These are phyloP conservation scores for Atethmia centrago DNA, from an alignment of 2,888 invertebrate species.

Conservation along the genomic window DNA sequence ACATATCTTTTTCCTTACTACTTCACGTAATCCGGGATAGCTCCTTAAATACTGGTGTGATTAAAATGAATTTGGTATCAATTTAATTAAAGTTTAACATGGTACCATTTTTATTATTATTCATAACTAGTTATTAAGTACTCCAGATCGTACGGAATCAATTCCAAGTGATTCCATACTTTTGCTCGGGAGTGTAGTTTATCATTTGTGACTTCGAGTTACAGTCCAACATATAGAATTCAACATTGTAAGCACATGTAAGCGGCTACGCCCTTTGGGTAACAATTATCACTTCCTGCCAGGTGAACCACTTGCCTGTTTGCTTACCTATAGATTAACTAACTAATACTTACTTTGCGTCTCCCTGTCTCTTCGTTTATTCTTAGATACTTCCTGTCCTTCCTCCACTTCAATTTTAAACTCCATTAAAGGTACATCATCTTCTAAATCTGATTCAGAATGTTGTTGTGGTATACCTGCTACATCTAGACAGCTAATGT, in stretches of 20 bases:
- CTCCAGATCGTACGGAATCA: too few relatives aligned
- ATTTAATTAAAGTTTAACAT: too few relatives aligned
- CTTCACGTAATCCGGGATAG: too few relatives aligned
- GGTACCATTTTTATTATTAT: too few relatives aligned
- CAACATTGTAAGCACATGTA: too few relatives aligned
- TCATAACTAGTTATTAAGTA: too few relatives aligned
- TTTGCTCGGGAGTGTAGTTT: too few relatives aligned
- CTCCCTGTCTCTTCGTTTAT: not conserved
- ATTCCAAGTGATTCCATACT: too few relatives aligned
- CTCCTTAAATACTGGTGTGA: too few relatives aligned
- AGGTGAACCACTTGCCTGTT: not conserved
- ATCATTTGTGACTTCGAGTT: not conserved
- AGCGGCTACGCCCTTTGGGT: too few relatives aligned
- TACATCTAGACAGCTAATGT: not conserved
- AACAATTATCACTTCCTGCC: not conserved
- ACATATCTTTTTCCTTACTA: too few relatives aligned
- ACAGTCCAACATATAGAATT: not conserved
- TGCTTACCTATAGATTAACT: not conserved
- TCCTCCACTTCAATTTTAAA: not conserved
- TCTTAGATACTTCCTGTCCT: not conserved
- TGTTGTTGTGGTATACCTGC: not conserved
- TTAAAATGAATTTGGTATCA: too few relatives aligned
- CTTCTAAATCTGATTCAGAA: not conserved
- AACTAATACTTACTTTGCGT: not conserved
- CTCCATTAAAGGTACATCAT: not conserved